phyloP scores from a whole-genome alignment of 53 echinoderm and acorn worm species.

The Apostichopus leukothele region DNA sequence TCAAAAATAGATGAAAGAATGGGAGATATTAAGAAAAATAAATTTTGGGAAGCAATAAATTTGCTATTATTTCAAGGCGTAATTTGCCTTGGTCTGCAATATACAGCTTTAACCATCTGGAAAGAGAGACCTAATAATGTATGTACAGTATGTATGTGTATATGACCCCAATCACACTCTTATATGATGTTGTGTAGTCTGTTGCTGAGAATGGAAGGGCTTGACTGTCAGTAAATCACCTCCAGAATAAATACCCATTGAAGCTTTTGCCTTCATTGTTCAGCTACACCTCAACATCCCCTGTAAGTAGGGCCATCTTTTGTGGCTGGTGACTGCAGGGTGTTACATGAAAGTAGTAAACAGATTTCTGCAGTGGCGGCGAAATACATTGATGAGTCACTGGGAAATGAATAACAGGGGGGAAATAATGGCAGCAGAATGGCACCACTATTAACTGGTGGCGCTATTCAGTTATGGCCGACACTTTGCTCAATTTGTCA shows the following conservation, averaged over 20 bases:
- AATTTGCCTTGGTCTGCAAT: too few species aligned
- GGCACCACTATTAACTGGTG: neutral
- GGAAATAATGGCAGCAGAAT: neutral
- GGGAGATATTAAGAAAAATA: too few species aligned
- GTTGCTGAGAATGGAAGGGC: too few species aligned
- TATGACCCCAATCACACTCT: too few species aligned
- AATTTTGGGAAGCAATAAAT: too few species aligned
- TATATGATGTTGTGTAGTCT: too few species aligned
- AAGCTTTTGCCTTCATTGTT: neutral
- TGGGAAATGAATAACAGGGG: neutral
- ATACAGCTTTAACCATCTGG: too few species aligned
- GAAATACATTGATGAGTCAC: constrained; percentile 24
- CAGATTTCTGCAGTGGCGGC: constrained; percentile 5
- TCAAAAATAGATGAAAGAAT: too few species aligned
- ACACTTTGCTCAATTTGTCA: too few species aligned
- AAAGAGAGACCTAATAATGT: too few species aligned
- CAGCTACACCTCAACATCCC: constrained; percentile 6
- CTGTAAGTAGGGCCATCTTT: constrained; percentile 6
- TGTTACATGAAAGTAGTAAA: constrained; percentile 27
- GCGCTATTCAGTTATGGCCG: neutral
- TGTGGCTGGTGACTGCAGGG: constrained; percentile 30
- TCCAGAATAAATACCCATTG: neutral
- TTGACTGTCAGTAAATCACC: neutral
- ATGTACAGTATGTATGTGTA: too few species aligned
- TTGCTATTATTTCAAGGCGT: too few species aligned